phyloP scores from a whole-genome alignment of 1,140 invertebrate genomes.

The Leguminivora glycinivorella region DNA sequence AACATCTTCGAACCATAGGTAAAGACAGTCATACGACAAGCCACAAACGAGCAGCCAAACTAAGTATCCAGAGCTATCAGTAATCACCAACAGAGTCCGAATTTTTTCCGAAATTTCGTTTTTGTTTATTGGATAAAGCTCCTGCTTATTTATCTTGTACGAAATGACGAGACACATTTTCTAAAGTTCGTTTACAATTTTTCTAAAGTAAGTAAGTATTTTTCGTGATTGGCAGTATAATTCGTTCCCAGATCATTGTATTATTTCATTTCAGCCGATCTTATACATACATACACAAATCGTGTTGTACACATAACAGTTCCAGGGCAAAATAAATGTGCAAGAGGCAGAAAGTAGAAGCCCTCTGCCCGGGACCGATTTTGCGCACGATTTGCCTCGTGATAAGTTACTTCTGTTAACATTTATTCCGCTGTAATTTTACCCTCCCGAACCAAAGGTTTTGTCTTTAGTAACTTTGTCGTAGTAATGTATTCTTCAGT shows the following conservation, averaged over 20 bases:
- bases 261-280: neutral
- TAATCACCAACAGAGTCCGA: no score
- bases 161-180: no score
- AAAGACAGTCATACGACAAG: no score
- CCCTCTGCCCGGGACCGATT: slow-evolving; percentile 34
- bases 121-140: no score
- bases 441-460: neutral
- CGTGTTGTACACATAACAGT: neutral
- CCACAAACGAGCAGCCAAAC: no score
- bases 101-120: no score
- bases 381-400: slow-evolving; percentile 48
- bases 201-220: neutral
- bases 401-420: slow-evolving; percentile 45
- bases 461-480: neutral
- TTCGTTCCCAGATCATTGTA: neutral
- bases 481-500: neutral
- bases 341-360: slow-evolving; percentile 11
- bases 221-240: neutral
- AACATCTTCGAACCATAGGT: no score
- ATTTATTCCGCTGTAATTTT: neutral
- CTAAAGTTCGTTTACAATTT: no score
- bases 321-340: slow-evolving; percentile 16
- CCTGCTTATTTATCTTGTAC: no score
- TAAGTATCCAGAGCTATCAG: no score
- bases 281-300: neutral